Conservation (phyloP, 2,888 invertebrate genomes). For the Dromius quadrimaculatus region DNA sequence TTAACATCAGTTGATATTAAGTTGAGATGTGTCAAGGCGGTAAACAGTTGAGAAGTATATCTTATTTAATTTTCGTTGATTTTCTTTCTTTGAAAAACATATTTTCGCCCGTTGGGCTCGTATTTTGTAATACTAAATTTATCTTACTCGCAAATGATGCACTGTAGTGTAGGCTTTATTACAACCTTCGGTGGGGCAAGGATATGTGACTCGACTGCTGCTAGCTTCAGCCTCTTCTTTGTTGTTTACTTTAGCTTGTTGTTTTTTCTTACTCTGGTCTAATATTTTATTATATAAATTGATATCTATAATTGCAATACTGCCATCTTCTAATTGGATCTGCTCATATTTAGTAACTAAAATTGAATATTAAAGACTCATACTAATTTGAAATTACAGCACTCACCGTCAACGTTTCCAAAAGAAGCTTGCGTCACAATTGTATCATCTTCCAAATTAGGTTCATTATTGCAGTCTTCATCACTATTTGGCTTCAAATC, state of each 20-base stretch:
- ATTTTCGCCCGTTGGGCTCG: no score
- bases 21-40: no score
- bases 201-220: conserved; percentile 57
- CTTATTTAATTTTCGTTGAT: no score
- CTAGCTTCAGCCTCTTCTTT: background rate
- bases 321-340: conserved; percentile 61
- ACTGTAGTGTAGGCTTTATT: conserved; percentile 68
- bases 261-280: conserved; percentile 53
- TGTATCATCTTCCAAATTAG: conserved; percentile 51
- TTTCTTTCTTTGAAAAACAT: no score
- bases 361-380: conserved; percentile 24
- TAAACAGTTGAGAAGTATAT: no score
- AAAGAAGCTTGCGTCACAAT: conserved; percentile 41
- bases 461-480: conserved; percentile 60
- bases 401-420: conserved; percentile 19
- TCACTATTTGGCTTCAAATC: conserved; percentile 55
- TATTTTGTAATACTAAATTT: conserved; percentile 11
- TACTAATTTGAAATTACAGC: background rate
- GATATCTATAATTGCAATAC: conserved; percentile 59
- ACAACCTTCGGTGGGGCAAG: conserved; percentile 67
- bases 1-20: no score
- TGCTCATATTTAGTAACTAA: conserved; percentile 56
- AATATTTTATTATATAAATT: conserved; percentile 56
- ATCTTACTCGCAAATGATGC: conserved; percentile 68
- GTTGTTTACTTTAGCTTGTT: conserved; percentile 2